Evolutionary conservation across 2,797 vertebrate genomes (phyloP).

Genomic region (Epinephelus awoara): DNA sequence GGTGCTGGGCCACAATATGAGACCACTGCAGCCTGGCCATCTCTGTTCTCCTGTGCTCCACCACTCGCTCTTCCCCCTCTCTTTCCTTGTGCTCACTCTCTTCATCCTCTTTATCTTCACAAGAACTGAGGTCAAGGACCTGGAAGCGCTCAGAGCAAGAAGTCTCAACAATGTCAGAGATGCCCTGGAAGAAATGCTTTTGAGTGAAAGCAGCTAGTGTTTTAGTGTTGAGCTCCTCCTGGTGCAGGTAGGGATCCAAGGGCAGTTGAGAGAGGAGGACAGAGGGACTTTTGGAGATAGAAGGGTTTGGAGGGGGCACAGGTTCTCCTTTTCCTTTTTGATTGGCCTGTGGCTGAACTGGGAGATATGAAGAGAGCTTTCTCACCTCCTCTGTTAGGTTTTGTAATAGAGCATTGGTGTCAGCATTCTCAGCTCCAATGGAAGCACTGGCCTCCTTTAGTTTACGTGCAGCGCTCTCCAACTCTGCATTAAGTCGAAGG

Average conservation of each 20-base stretch:
- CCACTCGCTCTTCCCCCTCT: slow-evolving; percentile 62
- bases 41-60: slow-evolving; percentile 85
- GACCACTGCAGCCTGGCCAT: slow-evolving; percentile 89
- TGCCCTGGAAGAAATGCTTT: slow-evolving; percentile 85
- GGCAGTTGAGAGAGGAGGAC: slow-evolving; percentile 89
- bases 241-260: slow-evolving; percentile 88
- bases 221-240: slow-evolving; percentile 91
- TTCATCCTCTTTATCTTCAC: slow-evolving; percentile 69
- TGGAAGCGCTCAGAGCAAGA: slow-evolving; percentile 86
- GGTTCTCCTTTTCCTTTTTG: slow-evolving; percentile 47
- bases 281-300: slow-evolving; percentile 35
- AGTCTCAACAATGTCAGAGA: slow-evolving; percentile 85
- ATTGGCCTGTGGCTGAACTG: slow-evolving; percentile 40
- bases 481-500: slow-evolving; percentile 78
- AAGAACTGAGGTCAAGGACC: slow-evolving; percentile 82
- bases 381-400: slow-evolving; percentile 80
- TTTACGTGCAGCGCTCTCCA: slow-evolving; percentile 69
- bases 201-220: slow-evolving; percentile 86
- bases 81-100: slow-evolving; percentile 33
- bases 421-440: slow-evolving; percentile 82
- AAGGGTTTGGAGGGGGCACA: slow-evolving; percentile 5
- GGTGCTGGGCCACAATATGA: slow-evolving; percentile 88
- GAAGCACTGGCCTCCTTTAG: slow-evolving; percentile 80
- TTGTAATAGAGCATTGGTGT: slow-evolving; percentile 85
- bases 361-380: slow-evolving; percentile 83